These are phyloP conservation scores for Arbacia lixula DNA, from an alignment of 53 echinoderm and acorn worm genomes.

Conservation along the genomic window DNA sequence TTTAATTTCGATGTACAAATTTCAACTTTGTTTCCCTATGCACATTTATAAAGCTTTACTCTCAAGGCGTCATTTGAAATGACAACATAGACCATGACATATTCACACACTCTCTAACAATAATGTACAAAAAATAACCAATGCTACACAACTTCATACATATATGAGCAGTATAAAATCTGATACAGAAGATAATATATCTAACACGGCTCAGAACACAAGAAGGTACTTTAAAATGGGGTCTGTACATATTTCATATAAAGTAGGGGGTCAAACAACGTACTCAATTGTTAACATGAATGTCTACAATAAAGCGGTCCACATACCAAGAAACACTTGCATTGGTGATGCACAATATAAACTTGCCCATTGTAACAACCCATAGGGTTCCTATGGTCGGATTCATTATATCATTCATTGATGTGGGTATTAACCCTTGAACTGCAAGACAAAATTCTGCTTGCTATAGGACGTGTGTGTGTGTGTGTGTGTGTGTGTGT, in stretches of 20 bases:
- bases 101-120: slow-evolving; percentile 20
- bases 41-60: slow-evolving; percentile 18
- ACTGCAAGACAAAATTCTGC: no score
- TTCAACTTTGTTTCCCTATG: slow-evolving; percentile 24
- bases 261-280: no score
- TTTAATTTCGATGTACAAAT: slow-evolving; percentile 31
- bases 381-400: no score
- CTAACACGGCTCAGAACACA: slow-evolving; percentile 18
- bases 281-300: no score
- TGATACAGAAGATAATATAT: background rate
- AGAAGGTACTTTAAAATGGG: background rate
- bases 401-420: no score
- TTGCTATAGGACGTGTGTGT: no score
- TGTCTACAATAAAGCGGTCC: no score
- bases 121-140: background rate
- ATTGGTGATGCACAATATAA: no score
- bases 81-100: slow-evolving; percentile 6
- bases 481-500: no score
- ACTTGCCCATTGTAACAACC: no score
- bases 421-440: no score
- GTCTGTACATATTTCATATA: slow-evolving; percentile 35
- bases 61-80: background rate
- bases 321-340: no score
- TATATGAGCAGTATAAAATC: background rate
- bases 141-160: slow-evolving; percentile 12